Conservation (phyloP, 2,888 invertebrate species). For the Hydrotaea diabolus region DNA sequence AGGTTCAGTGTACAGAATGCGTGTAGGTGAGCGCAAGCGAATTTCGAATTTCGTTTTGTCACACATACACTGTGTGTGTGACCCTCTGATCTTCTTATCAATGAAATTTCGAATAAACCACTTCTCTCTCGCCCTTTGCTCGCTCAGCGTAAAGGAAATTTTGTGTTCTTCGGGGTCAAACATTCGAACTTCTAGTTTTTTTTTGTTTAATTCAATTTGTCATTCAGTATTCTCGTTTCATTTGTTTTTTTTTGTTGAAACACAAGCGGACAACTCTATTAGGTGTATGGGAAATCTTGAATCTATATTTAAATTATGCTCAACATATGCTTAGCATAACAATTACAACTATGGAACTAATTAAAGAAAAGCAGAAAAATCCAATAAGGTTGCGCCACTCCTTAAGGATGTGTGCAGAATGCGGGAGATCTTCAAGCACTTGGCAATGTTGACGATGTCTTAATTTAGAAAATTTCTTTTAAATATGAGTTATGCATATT, state of each 20-base stretch:
- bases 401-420: background rate
- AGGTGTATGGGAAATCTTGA: background rate
- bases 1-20: background rate
- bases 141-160: background rate
- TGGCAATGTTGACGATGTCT: background rate
- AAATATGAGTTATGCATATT: too few relatives aligned
- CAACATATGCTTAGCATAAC: background rate
- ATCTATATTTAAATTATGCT: background rate
- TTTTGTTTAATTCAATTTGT: slow-evolving; percentile 27
- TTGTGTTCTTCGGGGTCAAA: slow-evolving; percentile 2
- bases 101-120: slow-evolving; percentile 24
- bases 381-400: too few relatives aligned
- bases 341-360: background rate
- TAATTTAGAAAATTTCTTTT: background rate
- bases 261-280: slow-evolving; percentile 20
- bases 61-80: slow-evolving; percentile 56
- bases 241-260: slow-evolving; percentile 1
- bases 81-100: slow-evolving; percentile 48
- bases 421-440: background rate
- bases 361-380: too few relatives aligned
- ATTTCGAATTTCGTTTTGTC: slow-evolving; percentile 22
- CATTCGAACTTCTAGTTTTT: slow-evolving; percentile 3
- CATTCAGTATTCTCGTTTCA: background rate
- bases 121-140: background rate
- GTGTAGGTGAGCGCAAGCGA: background rate